phyloP scores from a whole-genome alignment of 2,113 vertebrate genomes.

The Hemichromis elongatus region DNA sequence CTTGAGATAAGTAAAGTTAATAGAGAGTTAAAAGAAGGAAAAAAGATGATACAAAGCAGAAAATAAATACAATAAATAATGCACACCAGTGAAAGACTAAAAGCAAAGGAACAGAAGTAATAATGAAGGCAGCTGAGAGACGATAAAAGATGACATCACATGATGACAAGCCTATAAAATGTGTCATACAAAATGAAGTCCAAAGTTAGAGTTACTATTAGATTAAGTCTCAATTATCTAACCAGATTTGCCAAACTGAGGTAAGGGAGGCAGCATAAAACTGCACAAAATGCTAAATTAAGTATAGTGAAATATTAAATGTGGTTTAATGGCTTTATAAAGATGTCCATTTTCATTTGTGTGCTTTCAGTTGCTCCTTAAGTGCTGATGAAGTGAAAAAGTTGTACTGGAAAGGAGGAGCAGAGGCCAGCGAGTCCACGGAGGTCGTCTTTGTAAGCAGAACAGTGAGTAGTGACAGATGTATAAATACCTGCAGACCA shows the following conservation, averaged over 20 bases:
- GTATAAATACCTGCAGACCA: neutral
- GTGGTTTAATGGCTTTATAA: neutral
- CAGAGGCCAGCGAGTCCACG: constrained; percentile 85
- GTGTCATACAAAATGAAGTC: accelerated
- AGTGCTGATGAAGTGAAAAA: constrained; percentile 77
- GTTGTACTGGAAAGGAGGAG: constrained; percentile 79
- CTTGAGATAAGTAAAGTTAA: neutral
- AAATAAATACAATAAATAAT: neutral
- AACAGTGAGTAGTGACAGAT: constrained; percentile 24
- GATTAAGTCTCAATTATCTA: neutral
- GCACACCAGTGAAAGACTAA: neutral
- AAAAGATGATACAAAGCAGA: neutral
- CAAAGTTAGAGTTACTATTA: neutral
- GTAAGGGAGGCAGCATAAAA: neutral
- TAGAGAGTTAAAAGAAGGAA: neutral
- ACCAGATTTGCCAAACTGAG: neutral
- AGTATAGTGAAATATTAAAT: neutral
- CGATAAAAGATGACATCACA: neutral
- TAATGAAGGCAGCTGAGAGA: neutral
- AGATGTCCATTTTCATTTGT: neutral
- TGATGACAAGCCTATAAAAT: neutral
- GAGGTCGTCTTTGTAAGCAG: constrained; percentile 78
- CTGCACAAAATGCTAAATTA: neutral
- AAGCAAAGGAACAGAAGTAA: accelerated
- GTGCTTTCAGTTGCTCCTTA: constrained; percentile 77